These are phyloP conservation scores for Morinoia aosen DNA, from an alignment of 2,888 invertebrate genomes.

Conservation along the genomic window DNA sequence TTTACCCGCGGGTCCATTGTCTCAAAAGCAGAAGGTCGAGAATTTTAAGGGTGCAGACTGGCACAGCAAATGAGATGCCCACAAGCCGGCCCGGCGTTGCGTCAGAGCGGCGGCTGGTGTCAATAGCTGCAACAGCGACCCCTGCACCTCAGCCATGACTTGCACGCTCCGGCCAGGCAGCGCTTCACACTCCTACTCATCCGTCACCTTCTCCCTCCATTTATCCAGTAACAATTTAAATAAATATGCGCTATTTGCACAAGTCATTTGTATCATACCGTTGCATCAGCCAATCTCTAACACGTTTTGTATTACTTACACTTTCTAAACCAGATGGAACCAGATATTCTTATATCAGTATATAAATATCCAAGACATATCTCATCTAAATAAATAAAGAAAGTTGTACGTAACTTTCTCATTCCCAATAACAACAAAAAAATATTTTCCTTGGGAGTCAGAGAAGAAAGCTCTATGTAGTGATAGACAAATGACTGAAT, in stretches of 20 bases:
- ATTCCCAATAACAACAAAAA: neutral
- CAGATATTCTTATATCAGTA: too few species aligned
- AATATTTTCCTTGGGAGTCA: too few species aligned
- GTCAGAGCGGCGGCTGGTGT: neutral
- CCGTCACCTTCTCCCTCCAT: neutral
- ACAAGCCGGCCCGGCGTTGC: neutral
- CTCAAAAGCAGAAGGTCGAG: neutral
- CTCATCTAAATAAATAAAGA: neutral
- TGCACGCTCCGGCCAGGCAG: neutral
- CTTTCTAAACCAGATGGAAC: neutral
- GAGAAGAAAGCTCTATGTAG: neutral
- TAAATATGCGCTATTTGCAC: neutral
- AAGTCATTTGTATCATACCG: neutral
- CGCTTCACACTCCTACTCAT: neutral
- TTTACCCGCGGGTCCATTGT: neutral
- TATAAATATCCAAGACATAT: too few species aligned
- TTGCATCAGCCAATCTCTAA: neutral
- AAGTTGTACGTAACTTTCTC: neutral
- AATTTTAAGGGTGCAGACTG: neutral
- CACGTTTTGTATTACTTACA: neutral
- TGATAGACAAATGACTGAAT: neutral
- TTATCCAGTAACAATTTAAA: neutral
- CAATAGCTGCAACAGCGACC: neutral
- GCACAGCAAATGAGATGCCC: neutral
- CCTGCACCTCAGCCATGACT: neutral